Evolutionary conservation across 2,888 invertebrate species (phyloP).

Genomic region (Agrotis puta): DNA sequence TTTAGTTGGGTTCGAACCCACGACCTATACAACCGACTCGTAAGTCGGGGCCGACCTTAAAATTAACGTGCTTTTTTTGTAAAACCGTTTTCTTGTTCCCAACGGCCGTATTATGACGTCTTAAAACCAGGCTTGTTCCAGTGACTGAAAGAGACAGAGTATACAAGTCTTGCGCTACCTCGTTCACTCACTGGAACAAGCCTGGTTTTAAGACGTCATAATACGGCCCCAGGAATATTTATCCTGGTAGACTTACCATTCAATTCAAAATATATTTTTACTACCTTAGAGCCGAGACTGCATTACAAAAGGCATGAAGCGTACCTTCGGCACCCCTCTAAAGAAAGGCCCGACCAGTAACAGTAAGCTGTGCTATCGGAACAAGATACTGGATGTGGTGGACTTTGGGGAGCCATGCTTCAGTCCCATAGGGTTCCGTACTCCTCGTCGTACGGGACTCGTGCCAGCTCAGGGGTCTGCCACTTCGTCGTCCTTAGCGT

Average conservation of each 20-base stretch:
- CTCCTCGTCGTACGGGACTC: slow-evolving; percentile 75
- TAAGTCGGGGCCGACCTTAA: too few relatives aligned
- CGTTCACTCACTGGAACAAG: too few relatives aligned
- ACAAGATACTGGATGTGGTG: slow-evolving; percentile 84
- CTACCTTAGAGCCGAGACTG: slow-evolving; percentile 77
- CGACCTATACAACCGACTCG: too few relatives aligned
- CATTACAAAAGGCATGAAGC: slow-evolving; percentile 83
- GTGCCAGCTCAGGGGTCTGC: slow-evolving; percentile 65
- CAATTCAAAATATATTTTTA: not conserved
- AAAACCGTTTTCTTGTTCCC: too few relatives aligned
- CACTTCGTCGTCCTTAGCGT: slow-evolving; percentile 79
- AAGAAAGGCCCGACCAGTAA: slow-evolving; percentile 68
- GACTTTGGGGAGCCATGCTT: slow-evolving; percentile 85
- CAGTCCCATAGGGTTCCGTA: slow-evolving; percentile 84
- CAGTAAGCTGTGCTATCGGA: slow-evolving; percentile 79
- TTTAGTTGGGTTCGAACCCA: too few relatives aligned
- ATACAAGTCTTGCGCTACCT: too few relatives aligned
- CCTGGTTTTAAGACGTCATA: too few relatives aligned
- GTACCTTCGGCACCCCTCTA: slow-evolving; percentile 86
- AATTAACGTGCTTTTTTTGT: too few relatives aligned
- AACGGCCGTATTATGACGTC: too few relatives aligned
- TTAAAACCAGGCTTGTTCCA: too few relatives aligned
- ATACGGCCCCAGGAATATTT: too few relatives aligned
- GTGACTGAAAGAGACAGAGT: too few relatives aligned
- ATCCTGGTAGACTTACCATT: not conserved